phyloP scores from a whole-genome alignment of 2,888 invertebrate species.

The Autographa gamma region DNA sequence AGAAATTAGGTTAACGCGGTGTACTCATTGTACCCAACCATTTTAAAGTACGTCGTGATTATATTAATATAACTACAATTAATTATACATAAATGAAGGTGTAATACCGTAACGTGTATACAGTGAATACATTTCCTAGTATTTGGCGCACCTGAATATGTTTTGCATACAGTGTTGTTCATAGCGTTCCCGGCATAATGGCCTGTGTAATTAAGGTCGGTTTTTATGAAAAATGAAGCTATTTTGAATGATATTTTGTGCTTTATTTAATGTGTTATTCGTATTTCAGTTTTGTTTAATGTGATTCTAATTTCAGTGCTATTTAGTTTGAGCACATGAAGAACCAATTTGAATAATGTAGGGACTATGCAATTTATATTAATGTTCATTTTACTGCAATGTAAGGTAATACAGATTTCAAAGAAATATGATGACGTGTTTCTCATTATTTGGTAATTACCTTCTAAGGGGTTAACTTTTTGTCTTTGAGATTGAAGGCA shows the following conservation, averaged over 20 bases:
- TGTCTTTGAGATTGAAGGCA: too few relatives aligned
- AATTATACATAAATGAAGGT: constrained; percentile 12
- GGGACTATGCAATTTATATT: neutral
- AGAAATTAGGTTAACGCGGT: too few relatives aligned
- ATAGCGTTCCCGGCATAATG: constrained; percentile 51
- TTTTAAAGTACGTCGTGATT: neutral
- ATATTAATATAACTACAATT: neutral
- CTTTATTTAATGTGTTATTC: constrained; percentile 21
- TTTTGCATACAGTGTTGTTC: constrained; percentile 52
- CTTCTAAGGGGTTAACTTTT: too few relatives aligned
- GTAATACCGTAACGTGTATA: constrained; percentile 7
- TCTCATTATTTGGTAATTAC: too few relatives aligned
- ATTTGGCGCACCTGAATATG: constrained; percentile 60
- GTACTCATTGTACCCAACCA: neutral
- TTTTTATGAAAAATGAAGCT: constrained; percentile 36
- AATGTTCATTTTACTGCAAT: neutral
- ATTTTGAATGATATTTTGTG: constrained; percentile 38
- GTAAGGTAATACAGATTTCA: too few relatives aligned
- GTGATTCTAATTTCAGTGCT: neutral
- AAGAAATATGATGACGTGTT: too few relatives aligned
- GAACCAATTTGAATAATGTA: neutral
- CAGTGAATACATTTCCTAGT: constrained; percentile 30
- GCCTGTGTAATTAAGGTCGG: constrained; percentile 59
- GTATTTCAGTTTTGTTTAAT: neutral
- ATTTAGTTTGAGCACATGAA: neutral